Conservation (phyloP, 2,113 vertebrate species). For the Ochotona curzoniae region DNA sequence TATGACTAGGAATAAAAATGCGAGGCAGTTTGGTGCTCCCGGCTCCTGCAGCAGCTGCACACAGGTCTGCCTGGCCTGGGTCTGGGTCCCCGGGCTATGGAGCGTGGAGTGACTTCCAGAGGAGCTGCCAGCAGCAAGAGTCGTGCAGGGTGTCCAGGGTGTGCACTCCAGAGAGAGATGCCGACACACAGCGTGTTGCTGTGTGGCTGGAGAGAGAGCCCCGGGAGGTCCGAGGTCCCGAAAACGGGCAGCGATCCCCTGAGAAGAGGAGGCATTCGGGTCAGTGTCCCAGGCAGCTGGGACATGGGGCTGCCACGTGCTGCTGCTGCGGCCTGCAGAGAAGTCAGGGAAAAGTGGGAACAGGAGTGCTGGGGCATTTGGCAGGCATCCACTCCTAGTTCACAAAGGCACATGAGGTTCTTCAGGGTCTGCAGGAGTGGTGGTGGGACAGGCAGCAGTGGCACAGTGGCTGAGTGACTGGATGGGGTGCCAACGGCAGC, state of each 20-base stretch:
- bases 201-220: slow-evolving; percentile 61
- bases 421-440: too few species aligned
- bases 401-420: too few species aligned
- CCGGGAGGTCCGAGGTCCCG: slow-evolving; percentile 67
- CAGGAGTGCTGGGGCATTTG: too few species aligned
- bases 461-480: too few species aligned
- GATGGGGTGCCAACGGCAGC: background rate
- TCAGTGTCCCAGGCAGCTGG: slow-evolving; percentile 77
- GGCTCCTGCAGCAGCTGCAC: background rate
- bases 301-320: slow-evolving; percentile 78
- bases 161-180: slow-evolving; percentile 15
- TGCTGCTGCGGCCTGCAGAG: slow-evolving; percentile 82
- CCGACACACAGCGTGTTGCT: slow-evolving; percentile 64
- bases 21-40: slow-evolving; percentile 21
- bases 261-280: slow-evolving; percentile 66
- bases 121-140: background rate
- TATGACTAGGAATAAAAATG: slow-evolving; percentile 72
- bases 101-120: background rate
- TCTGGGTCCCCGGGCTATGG: background rate
- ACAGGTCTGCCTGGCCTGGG: background rate
- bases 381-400: too few species aligned
- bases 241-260: slow-evolving; percentile 71
- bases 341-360: too few species aligned
- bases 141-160: background rate
- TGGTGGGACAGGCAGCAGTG: too few species aligned